Base-by-base conservation (phyloP, 2,113 vertebrate species). In the Thinocorus orbignyianus region DNA sequence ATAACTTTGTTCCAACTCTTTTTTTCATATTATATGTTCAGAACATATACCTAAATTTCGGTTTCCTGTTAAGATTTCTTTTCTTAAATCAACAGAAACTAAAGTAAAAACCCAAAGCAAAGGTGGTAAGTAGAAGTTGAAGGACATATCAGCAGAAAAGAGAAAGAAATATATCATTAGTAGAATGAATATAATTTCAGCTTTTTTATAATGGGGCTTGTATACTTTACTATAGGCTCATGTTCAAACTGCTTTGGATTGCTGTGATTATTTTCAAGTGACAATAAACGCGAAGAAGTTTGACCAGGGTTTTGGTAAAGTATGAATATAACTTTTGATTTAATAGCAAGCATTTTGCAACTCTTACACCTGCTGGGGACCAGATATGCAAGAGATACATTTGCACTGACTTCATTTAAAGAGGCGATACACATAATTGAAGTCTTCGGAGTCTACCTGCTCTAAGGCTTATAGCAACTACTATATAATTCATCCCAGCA, bases 361-460 rank as follows among this genome's bases (percentile, higher is more conserved):
- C 4, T 37, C 8, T 33, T 37, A n/a, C 15, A 22, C 4, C 25
- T 54, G 14, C 7, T 70, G 10, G 11, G 31, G 17, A 37, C 17
- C 25, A 74, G 25, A 24, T 20, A 68, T 12, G 6, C 5, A 81
- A n/a, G 18, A 65, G 11, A 49, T 10, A 42, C 7, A 11, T 19
- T 41, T 55, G 10, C 33, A 55, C 13, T 48, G 35, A 26, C 11
- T 39, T 73, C 14, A 54, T n/a, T 62, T 79, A 79, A 74, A 79
- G 25, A 41, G 0, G 0, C 16, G 81, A 17, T 13, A n/a, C 13
- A 13, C 12, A 23, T 0, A 2, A 17, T 9, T 51, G 54, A 77
- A 89, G 20, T 57, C 26, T 81, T 57, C 49, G 10, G 11, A 62
- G 13, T 41, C 62, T 68, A 30, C 42, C 20, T 30, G 5, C 48